These are phyloP conservation scores for Nomada hirtipes DNA, from an alignment of 2,888 invertebrate species.

Conservation along the genomic window DNA sequence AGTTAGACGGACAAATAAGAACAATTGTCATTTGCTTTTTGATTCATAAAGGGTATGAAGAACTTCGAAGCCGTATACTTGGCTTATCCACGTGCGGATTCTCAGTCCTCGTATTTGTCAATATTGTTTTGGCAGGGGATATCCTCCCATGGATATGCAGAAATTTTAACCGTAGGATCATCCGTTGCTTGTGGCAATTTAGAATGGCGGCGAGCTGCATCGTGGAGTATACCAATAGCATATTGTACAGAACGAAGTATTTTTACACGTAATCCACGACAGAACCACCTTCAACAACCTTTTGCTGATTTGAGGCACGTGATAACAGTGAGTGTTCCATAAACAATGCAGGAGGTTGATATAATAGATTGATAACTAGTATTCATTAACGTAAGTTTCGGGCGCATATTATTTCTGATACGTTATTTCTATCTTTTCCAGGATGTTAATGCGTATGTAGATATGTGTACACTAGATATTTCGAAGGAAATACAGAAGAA, in stretches of 20 bases:
- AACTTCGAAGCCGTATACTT: constrained; percentile 80
- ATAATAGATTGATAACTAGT: not conserved
- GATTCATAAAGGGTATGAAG: constrained; percentile 78
- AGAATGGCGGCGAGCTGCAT: constrained; percentile 86
- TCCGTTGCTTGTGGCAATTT: constrained; percentile 88
- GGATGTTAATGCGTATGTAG: constrained; percentile 71
- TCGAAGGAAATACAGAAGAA: constrained; percentile 75
- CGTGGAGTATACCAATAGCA: constrained; percentile 86
- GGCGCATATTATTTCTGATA: not conserved
- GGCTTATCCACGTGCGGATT: constrained; percentile 71
- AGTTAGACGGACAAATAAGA: not conserved
- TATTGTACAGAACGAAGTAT: constrained; percentile 87
- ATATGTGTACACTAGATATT: constrained; percentile 73
- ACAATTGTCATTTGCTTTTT: constrained; percentile 4
- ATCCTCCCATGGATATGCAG: constrained; percentile 84
- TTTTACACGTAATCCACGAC: constrained; percentile 88
- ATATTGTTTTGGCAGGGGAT: constrained; percentile 84
- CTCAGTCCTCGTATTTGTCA: constrained; percentile 81
- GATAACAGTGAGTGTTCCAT: constrained; percentile 72
- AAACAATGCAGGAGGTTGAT: not conserved
- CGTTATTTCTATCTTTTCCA: constrained; percentile 51
- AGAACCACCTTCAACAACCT: constrained; percentile 84
- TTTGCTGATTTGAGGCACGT: constrained; percentile 84
- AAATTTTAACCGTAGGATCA: constrained; percentile 86
- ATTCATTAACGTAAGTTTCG: not conserved